Evolutionary conservation across 2,888 invertebrate genomes (phyloP).

Genomic region (Drosophila mulleri): DNA sequence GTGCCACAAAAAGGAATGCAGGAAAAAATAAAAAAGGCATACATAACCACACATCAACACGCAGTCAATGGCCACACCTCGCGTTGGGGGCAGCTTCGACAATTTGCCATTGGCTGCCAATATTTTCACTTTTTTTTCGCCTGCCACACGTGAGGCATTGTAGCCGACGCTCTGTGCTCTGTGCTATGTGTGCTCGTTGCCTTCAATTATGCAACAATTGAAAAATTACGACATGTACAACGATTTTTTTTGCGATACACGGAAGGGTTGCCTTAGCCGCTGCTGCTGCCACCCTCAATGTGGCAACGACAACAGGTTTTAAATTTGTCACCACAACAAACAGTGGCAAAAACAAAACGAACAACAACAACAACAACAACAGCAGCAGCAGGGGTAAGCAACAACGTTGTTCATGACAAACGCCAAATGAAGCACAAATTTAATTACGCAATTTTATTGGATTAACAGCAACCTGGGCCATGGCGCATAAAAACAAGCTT

Average conservation of each 20-base stretch:
- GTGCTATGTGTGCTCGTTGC: conserved; percentile 42
- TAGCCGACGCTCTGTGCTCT: conserved; percentile 20
- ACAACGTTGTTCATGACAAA: conserved; percentile 64
- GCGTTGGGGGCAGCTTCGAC: conserved; percentile 50
- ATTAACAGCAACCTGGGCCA: conserved; percentile 78
- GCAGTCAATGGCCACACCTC: conserved; percentile 53
- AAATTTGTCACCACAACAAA: conserved; percentile 81
- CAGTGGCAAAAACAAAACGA: conserved; percentile 40
- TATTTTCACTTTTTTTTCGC: conserved; percentile 48
- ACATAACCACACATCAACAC: conserved; percentile 82
- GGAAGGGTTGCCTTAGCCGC: conserved; percentile 51
- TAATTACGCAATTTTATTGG: conserved; percentile 86
- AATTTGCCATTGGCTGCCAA: conserved; percentile 74
- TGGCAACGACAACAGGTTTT: conserved; percentile 67
- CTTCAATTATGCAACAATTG: conserved; percentile 85
- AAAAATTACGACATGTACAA: conserved; percentile 84
- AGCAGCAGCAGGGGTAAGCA: neutral
- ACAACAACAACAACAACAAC: conserved; percentile 15
- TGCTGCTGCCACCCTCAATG: neutral
- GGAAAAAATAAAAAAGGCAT: conserved; percentile 27
- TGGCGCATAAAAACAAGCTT: conserved; percentile 68
- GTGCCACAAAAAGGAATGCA: neutral
- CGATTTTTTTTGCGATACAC: conserved; percentile 57
- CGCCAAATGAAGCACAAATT: conserved; percentile 85
- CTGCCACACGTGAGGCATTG: conserved; percentile 58